Evolutionary conservation across 2,888 invertebrate genomes (phyloP).

Genomic region (Sphinx pinastri): DNA sequence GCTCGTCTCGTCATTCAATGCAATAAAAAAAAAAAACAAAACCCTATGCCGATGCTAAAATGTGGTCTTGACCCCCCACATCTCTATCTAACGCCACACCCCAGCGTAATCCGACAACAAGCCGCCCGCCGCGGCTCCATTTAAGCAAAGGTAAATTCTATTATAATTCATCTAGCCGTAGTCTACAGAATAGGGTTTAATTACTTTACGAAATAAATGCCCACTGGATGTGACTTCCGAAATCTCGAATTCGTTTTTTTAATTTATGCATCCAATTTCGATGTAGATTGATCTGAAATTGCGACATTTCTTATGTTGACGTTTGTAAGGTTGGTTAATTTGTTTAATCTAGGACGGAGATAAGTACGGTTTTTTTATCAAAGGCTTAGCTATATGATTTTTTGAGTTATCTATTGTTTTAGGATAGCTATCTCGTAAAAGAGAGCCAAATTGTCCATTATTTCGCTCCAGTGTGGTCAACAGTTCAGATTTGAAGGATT

Average conservation of each 20-base stretch:
- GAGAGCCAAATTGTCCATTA: too few relatives aligned
- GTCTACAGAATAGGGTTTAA: conserved; percentile 20
- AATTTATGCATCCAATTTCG: neutral
- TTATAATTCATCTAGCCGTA: conserved; percentile 23
- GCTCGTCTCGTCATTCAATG: too few relatives aligned
- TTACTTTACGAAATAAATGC: conserved; percentile 26
- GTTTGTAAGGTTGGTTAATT: neutral
- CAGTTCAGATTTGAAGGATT: too few relatives aligned
- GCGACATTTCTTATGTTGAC: neutral
- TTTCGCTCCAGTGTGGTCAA: too few relatives aligned
- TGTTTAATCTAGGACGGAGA: neutral
- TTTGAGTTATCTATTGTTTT: too few relatives aligned
- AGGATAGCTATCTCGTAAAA: too few relatives aligned
- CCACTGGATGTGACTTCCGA: conserved; percentile 6
- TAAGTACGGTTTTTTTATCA: too few relatives aligned
- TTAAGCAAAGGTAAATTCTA: conserved; percentile 14
- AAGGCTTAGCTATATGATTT: too few relatives aligned
- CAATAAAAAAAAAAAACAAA: too few relatives aligned
- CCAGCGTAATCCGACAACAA: conserved; percentile 9
- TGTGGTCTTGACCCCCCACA: too few relatives aligned
- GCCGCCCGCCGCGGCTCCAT: conserved; percentile 4
- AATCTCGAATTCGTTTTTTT: conserved; percentile 8
- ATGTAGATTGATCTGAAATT: neutral
- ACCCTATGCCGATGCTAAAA: too few relatives aligned
- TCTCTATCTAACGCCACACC: neutral